phyloP scores from a whole-genome alignment of 2,797 vertebrate genomes.

The Cetoscarus ocellatus region DNA sequence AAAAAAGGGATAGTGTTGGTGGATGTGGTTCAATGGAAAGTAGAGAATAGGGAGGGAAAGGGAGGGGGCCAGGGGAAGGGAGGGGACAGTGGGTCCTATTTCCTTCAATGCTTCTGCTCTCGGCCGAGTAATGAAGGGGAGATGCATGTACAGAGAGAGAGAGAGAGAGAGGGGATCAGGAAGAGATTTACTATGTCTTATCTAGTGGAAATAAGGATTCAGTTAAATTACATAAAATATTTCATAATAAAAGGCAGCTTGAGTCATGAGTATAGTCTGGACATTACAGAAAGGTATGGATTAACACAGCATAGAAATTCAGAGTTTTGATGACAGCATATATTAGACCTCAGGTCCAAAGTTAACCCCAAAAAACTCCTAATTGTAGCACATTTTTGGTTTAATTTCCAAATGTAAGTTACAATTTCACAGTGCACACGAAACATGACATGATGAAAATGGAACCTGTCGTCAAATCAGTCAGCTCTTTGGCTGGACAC shows the following conservation, averaged over 20 bases:
- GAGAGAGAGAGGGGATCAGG: slow-evolving; percentile 33
- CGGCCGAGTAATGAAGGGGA: slow-evolving; percentile 60
- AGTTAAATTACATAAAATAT: slow-evolving; percentile 9
- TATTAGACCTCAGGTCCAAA: too few species aligned
- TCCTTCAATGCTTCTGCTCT: slow-evolving; percentile 69
- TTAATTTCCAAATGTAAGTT: too few species aligned
- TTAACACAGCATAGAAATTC: neutral
- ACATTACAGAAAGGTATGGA: neutral
- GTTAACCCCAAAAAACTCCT: too few species aligned
- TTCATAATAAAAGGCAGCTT: neutral
- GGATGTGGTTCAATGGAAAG: slow-evolving; percentile 72
- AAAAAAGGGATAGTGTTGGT: slow-evolving; percentile 53
- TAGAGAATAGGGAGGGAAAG: slow-evolving; percentile 66
- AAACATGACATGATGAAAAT: too few species aligned
- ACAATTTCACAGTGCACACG: too few species aligned
- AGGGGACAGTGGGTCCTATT: slow-evolving; percentile 68
- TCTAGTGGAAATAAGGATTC: slow-evolving; percentile 25
- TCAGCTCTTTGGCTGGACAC: too few species aligned
- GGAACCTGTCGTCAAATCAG: too few species aligned
- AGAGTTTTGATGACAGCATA: too few species aligned
- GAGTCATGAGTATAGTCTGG: neutral
- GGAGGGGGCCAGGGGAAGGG: slow-evolving; percentile 59
- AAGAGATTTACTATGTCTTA: slow-evolving; percentile 39
- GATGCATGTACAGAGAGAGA: slow-evolving; percentile 37
- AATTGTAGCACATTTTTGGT: too few species aligned